phyloP scores from a whole-genome alignment of 2,797 vertebrate species.

The Rallus crepitans region DNA sequence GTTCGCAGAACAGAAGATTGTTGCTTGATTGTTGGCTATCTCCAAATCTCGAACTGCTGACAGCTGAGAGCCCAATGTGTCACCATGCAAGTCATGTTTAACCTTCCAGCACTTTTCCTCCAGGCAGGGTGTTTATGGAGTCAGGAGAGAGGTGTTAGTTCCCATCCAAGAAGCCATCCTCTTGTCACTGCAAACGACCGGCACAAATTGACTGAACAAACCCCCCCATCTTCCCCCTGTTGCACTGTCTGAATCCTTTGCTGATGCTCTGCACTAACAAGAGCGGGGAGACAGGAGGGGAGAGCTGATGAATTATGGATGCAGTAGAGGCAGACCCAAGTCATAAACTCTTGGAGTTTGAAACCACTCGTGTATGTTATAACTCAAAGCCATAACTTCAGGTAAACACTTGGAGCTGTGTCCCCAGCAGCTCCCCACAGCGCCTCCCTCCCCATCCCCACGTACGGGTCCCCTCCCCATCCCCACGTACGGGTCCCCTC shows the following conservation, averaged over 20 bases:
- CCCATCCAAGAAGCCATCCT: neutral
- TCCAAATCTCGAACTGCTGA: conserved; percentile 23
- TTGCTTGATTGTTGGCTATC: conserved; percentile 26
- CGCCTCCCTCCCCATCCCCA: neutral
- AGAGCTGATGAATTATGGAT: conserved; percentile 2
- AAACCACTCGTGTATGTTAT: neutral
- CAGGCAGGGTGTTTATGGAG: neutral
- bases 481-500: neutral
- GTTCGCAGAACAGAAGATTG: conserved; percentile 46
- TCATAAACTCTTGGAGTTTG: conserved; percentile 9
- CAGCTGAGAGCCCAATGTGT: conserved; percentile 35
- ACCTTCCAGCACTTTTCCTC: neutral
- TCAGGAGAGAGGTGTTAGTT: neutral
- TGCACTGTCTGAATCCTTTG: neutral
- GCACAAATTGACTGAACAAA: conserved; percentile 32
- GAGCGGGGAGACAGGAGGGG: neutral
- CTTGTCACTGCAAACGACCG: neutral
- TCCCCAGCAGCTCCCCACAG: neutral
- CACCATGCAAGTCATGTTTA: conserved; percentile 13
- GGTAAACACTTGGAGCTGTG: neutral
- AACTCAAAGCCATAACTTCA: neutral
- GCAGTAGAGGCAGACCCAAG: neutral
- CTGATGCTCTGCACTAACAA: neutral
- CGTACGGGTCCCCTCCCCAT: neutral
- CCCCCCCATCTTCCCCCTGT: neutral